Base-by-base conservation (phyloP, 1,140 invertebrate species). In the Cepaea nemoralis region DNA sequence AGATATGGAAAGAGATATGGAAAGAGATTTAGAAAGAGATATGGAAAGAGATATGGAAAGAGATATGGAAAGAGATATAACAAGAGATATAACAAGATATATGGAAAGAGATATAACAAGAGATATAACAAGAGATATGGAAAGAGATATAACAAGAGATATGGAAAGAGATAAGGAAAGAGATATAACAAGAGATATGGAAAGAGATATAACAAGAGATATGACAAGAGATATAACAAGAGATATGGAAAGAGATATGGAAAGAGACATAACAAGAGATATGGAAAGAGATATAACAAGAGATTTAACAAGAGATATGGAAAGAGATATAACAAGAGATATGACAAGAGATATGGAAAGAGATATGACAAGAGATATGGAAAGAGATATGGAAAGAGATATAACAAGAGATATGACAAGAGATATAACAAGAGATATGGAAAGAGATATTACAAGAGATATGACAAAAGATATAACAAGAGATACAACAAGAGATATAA, bases 1-100 rank as follows among this genome's bases (percentile, higher is more conserved):
- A 75, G 77, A 80, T 35, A 74, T 37, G 42, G 27, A 81, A 35
- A 82, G 35, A 80, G 42, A 63, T 22, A 80, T 24, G 45, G 45
- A 80, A 27, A 80, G 33, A 80, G 55, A 75, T 22, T 73, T 6
- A 37, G 66, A 71, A 33, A 31, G 16, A 71, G 3, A 37, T 5
- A 40, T 0, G 24, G 27, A 70, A 19, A 35, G 16, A 67, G 35
- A 50, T 16, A 3, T 35, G 2, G 33, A 45, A 12, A 80, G 22
- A 5, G 8, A 73, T 27, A 73, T n/a, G 16, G 6, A 40, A 31
- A 80, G 55, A 67, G 37, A 40, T n/a, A 63, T 12, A 78, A 24
- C 12, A 42, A 66, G 10, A 6, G 31, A 39, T n/a, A 67, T 0
- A 37, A 19, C 1, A 12, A 39, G 35, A 39, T 35, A 19, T 31